Evolutionary conservation across 2,888 invertebrate genomes (phyloP).

Genomic region (Automeris io): DNA sequence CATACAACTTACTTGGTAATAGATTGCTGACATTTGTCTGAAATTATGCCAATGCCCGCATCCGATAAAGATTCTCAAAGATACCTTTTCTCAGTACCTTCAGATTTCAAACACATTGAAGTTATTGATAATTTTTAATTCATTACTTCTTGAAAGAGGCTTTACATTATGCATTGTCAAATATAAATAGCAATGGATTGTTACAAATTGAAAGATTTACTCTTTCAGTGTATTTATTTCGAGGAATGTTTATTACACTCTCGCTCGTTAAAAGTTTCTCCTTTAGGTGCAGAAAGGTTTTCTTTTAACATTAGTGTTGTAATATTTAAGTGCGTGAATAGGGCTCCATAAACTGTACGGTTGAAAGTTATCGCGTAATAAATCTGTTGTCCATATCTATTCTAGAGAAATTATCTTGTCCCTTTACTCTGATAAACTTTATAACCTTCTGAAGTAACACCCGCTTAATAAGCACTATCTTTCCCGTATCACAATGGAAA

Average conservation of each 20-base stretch:
- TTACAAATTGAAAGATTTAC: neutral
- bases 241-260: constrained; percentile 26
- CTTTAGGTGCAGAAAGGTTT: constrained; percentile 20
- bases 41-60: constrained; percentile 24
- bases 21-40: constrained; percentile 22
- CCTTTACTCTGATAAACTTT: constrained; percentile 6
- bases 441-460: too few species aligned
- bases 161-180: neutral
- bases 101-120: too few species aligned
- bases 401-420: constrained; percentile 7
- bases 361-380: constrained; percentile 11
- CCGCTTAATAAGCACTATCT: too few species aligned
- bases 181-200: constrained; percentile 2
- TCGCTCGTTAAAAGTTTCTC: constrained; percentile 24
- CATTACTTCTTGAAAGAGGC: too few species aligned
- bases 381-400: constrained; percentile 9
- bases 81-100: constrained; percentile 15
- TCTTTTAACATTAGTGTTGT: constrained; percentile 23
- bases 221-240: constrained; percentile 8
- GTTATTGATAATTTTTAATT: too few species aligned
- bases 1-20: constrained; percentile 23
- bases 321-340: constrained; percentile 21
- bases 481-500: too few species aligned
- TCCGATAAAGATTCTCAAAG: constrained; percentile 21
- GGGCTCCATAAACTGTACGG: constrained; percentile 12